phyloP scores from a whole-genome alignment of 1,140 invertebrate species.

The Neodiprion virginianus region DNA sequence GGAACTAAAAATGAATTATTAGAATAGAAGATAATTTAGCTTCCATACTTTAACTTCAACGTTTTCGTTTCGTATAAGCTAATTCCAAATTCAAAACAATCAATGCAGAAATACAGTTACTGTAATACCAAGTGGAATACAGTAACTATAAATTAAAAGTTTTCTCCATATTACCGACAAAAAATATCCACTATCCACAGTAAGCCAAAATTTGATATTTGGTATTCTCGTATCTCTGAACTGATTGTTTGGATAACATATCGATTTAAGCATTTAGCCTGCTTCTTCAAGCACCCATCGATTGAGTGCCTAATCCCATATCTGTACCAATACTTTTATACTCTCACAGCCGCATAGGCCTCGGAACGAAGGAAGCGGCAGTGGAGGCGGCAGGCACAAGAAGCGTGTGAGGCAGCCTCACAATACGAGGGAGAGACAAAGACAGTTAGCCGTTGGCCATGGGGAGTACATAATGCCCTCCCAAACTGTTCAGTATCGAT shows the following conservation, averaged over 20 bases:
- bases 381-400: slow-evolving; percentile 74
- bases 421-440: slow-evolving; percentile 85
- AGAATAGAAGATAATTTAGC: no score
- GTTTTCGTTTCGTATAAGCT: not conserved
- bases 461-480: slow-evolving; percentile 85
- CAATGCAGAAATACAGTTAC: not conserved
- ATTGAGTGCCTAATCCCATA: not conserved
- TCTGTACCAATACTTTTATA: slow-evolving; percentile 21
- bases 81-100: not conserved
- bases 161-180: not conserved
- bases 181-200: no score
- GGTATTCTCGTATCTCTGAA: not conserved
- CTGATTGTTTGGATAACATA: not conserved
- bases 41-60: not conserved
- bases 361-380: slow-evolving; percentile 61
- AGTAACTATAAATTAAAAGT: not conserved
- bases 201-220: no score
- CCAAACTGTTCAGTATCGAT: slow-evolving; percentile 53
- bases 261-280: not conserved
- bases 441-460: slow-evolving; percentile 81
- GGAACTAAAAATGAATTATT: not conserved
- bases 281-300: not conserved
- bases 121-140: not conserved
- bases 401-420: slow-evolving; percentile 84
- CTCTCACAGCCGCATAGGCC: slow-evolving; percentile 66